phyloP scores from a whole-genome alignment of 2,113 vertebrate species.

The Lontra canadensis region DNA sequence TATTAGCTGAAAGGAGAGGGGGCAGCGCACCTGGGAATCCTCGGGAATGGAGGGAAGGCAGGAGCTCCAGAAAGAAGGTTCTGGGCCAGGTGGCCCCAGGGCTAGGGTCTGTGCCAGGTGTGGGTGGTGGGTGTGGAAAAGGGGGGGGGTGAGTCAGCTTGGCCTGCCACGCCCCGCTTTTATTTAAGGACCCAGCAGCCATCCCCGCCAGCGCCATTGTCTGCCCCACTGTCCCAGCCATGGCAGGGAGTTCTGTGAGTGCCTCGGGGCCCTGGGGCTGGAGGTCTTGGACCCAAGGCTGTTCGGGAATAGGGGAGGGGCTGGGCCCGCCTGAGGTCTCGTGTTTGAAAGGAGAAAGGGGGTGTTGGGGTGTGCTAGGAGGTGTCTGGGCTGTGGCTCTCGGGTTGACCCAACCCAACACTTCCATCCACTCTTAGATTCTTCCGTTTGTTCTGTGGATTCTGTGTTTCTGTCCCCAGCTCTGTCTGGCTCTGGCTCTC shows the following conservation, averaged over 20 bases:
- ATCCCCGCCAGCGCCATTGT: neutral
- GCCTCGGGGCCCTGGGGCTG: neutral
- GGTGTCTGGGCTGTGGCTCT: neutral
- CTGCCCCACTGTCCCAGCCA: neutral
- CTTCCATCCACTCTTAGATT: neutral
- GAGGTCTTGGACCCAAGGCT: neutral
- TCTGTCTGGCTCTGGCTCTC: neutral
- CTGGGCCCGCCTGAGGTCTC: neutral
- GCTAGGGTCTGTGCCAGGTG: constrained; percentile 19
- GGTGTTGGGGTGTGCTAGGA: neutral
- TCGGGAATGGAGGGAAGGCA: neutral
- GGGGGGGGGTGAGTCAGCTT: neutral
- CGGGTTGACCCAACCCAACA: too few species aligned
- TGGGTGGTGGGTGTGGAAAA: neutral
- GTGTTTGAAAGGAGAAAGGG: neutral
- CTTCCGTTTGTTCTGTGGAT: too few species aligned
- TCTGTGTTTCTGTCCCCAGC: neutral
- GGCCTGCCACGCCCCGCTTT: neutral
- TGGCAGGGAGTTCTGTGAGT: constrained; percentile 8
- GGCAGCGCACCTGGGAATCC: neutral
- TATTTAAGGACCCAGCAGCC: neutral
- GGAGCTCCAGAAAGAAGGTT: neutral
- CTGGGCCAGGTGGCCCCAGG: neutral
- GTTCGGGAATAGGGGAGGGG: neutral
- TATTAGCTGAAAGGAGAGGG: fast-evolving